A percentile compares a stretch with the other conserved stretches of the same genome.
Conservation (phyloP, 2,113 vertebrate genomes). For the Mesoclemmys tuberculata region DNA sequence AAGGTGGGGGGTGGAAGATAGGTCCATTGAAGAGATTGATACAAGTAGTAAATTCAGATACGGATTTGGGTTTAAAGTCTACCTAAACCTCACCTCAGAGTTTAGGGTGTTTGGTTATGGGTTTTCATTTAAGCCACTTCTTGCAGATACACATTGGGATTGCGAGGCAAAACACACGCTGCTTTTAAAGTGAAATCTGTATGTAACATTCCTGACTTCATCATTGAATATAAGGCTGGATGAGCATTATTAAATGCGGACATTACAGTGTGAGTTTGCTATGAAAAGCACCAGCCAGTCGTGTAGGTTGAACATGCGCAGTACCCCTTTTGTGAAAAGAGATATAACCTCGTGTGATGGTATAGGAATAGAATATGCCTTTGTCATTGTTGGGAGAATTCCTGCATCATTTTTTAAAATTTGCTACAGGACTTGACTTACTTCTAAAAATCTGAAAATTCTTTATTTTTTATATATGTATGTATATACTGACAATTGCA, state of each 20-base stretch:
- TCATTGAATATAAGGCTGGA: accelerated
- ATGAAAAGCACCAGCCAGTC: neutral
- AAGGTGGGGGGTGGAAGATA: accelerated
- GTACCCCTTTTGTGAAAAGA: neutral
- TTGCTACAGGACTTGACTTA: neutral
- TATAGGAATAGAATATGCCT: neutral
- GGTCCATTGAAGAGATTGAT: constrained; percentile 5
- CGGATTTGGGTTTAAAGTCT: neutral
- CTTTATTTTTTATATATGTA: too few species aligned
- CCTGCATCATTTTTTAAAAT: neutral
- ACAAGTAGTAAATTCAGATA: neutral
- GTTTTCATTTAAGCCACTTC: neutral
- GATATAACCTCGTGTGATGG: neutral
- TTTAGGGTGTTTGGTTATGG: neutral
- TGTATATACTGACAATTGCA: neutral
- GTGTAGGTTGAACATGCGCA: neutral
- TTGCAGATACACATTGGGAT: neutral
- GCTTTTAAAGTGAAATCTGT: neutral
- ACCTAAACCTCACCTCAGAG: neutral
- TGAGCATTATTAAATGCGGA: accelerated
- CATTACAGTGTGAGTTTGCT: accelerated
- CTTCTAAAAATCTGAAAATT: neutral
- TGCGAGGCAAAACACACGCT: neutral
- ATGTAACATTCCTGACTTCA: neutral
- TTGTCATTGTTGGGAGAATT: neutral